phyloP scores from a whole-genome alignment of 2,113 vertebrate genomes.

The Miniopterus natalensis region DNA sequence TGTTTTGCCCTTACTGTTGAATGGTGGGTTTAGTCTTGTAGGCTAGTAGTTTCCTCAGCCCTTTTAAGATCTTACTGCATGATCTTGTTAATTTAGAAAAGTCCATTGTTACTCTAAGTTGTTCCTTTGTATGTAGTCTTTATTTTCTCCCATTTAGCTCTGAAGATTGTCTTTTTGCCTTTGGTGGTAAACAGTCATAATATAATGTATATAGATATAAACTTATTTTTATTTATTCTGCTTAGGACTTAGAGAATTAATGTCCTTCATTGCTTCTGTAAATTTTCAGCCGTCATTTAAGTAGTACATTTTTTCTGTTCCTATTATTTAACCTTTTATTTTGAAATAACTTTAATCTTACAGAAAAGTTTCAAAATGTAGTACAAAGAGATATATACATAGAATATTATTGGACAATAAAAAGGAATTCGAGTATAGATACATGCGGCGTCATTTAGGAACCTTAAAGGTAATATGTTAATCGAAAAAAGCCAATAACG shows the following conservation, averaged over 20 bases:
- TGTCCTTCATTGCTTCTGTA: background rate
- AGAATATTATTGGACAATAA: background rate
- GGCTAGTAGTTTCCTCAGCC: background rate
- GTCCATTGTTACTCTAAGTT: slow-evolving; percentile 29
- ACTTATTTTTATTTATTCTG: slow-evolving; percentile 34
- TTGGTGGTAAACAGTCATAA: background rate
- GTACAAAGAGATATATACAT: background rate
- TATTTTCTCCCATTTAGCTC: slow-evolving; percentile 47
- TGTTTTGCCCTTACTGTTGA: background rate
- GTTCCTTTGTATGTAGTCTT: background rate
- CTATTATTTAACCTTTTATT: background rate
- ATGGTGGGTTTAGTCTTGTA: background rate
- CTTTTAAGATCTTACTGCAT: slow-evolving; percentile 5
- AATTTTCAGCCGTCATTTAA: slow-evolving; percentile 30
- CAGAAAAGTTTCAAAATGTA: background rate
- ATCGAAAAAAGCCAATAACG: background rate
- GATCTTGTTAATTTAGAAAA: slow-evolving; percentile 32
- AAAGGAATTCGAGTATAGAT: background rate
- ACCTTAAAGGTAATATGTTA: background rate
- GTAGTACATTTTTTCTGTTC: background rate
- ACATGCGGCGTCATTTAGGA: background rate
- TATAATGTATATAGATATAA: background rate
- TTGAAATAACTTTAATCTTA: background rate
- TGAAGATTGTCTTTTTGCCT: background rate
- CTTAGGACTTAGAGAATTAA: background rate